Evolutionary conservation across 2,113 vertebrate species (phyloP).

Genomic region (Sitta europaea): DNA sequence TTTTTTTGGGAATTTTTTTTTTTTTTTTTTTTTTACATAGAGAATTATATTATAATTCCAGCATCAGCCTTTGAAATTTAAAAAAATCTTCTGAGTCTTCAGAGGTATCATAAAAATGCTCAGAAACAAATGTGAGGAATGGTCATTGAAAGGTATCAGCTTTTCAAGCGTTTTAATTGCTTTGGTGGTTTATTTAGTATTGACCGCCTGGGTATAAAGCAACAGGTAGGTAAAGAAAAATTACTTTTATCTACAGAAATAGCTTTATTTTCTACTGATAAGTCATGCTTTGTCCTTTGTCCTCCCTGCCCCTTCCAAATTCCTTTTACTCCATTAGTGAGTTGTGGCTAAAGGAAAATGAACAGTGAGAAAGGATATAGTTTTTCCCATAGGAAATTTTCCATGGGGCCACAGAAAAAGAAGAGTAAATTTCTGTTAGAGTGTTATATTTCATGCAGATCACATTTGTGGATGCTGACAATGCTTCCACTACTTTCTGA

Average conservation of each 20-base stretch:
- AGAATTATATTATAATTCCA: background rate
- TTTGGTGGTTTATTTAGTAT: background rate
- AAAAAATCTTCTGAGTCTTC: background rate
- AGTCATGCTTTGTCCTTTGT: background rate
- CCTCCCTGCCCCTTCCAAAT: background rate
- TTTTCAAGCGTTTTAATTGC: background rate
- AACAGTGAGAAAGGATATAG: background rate
- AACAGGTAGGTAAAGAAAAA: background rate
- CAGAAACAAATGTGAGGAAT: background rate
- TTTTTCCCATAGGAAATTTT: background rate
- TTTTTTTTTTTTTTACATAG: background rate
- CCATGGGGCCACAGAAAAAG: background rate
- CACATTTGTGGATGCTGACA: background rate
- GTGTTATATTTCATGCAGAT: background rate
- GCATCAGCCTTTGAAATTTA: background rate
- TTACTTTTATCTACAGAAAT: background rate
- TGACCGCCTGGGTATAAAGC: background rate
- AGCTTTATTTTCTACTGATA: background rate
- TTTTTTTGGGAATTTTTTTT: accelerated
- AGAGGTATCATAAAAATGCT: background rate
- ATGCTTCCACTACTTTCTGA: background rate
- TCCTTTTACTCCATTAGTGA: background rate
- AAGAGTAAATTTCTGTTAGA: background rate
- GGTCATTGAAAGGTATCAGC: background rate
- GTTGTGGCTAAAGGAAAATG: background rate